phyloP scores from a whole-genome alignment of 2,888 invertebrate genomes.

The Notodonta dromedarius region DNA sequence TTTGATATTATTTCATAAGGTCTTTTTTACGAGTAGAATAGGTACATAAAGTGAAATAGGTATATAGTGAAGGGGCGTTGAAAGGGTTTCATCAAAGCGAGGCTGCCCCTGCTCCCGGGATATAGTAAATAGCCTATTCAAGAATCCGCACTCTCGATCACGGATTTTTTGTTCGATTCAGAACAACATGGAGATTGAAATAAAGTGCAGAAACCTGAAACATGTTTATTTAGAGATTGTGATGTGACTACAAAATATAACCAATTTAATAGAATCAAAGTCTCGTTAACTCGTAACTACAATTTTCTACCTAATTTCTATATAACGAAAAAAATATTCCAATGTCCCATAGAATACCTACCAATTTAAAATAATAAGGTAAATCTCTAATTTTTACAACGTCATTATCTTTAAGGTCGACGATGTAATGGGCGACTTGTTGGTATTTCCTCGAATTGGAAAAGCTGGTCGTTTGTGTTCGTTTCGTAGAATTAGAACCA shows the following conservation, averaged over 20 bases:
- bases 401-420: too few relatives aligned
- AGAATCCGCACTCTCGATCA: slow-evolving; percentile 35
- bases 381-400: too few relatives aligned
- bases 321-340: too few relatives aligned
- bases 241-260: neutral
- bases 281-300: too few relatives aligned
- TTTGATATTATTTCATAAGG: slow-evolving; percentile 56
- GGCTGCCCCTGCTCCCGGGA: slow-evolving; percentile 58
- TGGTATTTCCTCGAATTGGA: too few relatives aligned
- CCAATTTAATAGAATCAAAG: too few relatives aligned
- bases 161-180: slow-evolving; percentile 27
- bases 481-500: too few relatives aligned
- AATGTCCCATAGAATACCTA: too few relatives aligned
- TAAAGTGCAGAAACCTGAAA: slow-evolving; percentile 2
- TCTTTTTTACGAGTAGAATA: slow-evolving; percentile 60
- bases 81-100: slow-evolving; percentile 76
- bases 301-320: too few relatives aligned
- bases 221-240: neutral
- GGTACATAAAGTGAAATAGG: slow-evolving; percentile 62
- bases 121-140: slow-evolving; percentile 60
- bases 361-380: too few relatives aligned
- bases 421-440: too few relatives aligned
- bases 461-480: too few relatives aligned
- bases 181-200: slow-evolving; percentile 8
- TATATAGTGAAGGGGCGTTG: slow-evolving; percentile 53